phyloP scores from a whole-genome alignment of 2,113 vertebrate species.

The Clarias macrocephalus region DNA sequence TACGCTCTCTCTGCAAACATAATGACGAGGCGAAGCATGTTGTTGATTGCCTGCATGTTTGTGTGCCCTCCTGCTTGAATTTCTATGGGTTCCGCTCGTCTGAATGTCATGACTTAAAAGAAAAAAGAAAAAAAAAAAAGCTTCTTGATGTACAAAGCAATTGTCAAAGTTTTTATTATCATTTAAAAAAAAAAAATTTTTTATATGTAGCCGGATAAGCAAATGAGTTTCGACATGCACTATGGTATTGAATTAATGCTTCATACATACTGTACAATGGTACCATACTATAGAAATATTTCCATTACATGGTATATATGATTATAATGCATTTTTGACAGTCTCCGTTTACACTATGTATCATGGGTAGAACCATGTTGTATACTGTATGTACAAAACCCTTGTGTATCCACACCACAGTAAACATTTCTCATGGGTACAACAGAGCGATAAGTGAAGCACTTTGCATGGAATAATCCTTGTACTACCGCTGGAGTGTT shows the following conservation, averaged over 20 bases:
- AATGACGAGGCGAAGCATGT: constrained; percentile 27
- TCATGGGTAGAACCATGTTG: too few relatives aligned
- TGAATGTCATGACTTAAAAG: neutral
- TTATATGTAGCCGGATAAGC: neutral
- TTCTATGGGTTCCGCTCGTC: neutral
- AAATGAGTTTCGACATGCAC: neutral
- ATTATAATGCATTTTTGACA: too few relatives aligned
- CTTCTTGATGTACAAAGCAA: constrained; percentile 3
- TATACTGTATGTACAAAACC: too few relatives aligned
- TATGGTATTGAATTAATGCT: too few relatives aligned
- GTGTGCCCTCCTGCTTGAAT: neutral
- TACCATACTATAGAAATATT: too few relatives aligned
- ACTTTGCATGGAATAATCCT: neutral
- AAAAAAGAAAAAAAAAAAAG: constrained; percentile 10
- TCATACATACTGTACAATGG: too few relatives aligned
- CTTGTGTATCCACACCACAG: too few relatives aligned
- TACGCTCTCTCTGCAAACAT: constrained; percentile 45
- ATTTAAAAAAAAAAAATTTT: too few relatives aligned
- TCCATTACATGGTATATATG: too few relatives aligned
- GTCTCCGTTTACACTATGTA: too few relatives aligned
- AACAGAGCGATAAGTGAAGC: neutral
- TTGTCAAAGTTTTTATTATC: neutral
- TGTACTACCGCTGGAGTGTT: neutral
- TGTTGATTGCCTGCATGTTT: constrained; percentile 19
- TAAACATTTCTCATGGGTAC: neutral